Evolutionary conservation across 2,888 invertebrate species (phyloP), one percentile per base, ranked within the genome.

Genomic region (Pollenia amentaria): DNA sequence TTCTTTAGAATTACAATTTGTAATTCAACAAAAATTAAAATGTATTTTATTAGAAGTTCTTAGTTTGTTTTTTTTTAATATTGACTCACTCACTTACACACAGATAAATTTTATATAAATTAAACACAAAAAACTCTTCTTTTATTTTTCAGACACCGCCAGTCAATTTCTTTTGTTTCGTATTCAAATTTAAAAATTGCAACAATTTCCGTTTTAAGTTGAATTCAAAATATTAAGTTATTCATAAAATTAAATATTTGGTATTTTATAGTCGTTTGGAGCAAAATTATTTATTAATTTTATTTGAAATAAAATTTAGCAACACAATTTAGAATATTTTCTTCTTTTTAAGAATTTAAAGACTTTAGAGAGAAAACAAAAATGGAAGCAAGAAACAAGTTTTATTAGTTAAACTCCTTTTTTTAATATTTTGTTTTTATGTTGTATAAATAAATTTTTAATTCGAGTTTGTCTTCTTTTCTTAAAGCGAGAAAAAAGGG

Each of bases 121-220:
- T 64, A 64, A 64, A 64, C 64, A 64, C 44, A 42, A 64, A 12
- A 44, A 16, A 64, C 16, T 42, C 14, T 42, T 64, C 18, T 11
- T 11, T 16, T n/a, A 29, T 40, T 9, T 60, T 11, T 29, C 14
- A 57, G n/a, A 40, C 3, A n/a, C 9, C 18, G 12, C 14, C 14
- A 12, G 6, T 14, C 6, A 40, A 3, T 60, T 48, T 29, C 8
- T 14, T 21, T 40, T 51, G 18, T 64, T 42, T 44, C 10, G 11
- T 64, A 18, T 64, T 44, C 7, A 29, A 29, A 29, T 29, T 29
- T 29, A 1, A 29, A 16, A 16, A 21, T 64, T 42, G 62, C 12
- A 42, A 3, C 40, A 62, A 76, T 76, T 76, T 76, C 42, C 64
- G 40, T 53, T 64, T 62, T 3, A 62, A 44, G 6, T 16, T 38